Percentiles rank a stretch among this genome's conserved stretches.
Conservation (phyloP, 2,888 invertebrate genomes). For the Xestia sexstrigata region DNA sequence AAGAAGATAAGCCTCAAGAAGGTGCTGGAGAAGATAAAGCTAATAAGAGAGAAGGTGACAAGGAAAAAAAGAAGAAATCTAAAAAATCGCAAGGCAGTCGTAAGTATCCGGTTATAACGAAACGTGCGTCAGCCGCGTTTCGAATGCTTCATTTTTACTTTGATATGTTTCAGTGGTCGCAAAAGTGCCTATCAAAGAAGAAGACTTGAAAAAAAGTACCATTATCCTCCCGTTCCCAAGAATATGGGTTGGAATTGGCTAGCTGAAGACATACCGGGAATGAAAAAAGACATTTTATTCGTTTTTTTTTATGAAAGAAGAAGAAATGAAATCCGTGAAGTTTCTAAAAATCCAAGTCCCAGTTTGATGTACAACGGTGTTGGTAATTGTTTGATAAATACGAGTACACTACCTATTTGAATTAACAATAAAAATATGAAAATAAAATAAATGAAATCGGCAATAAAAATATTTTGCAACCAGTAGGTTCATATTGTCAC, state of each 20-base stretch:
- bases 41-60: conserved; percentile 29
- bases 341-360: too few relatives aligned
- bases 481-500: too few relatives aligned
- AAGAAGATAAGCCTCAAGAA: conserved; percentile 66
- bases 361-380: too few relatives aligned
- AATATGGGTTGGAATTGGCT: conserved; percentile 89
- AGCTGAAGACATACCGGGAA: conserved; percentile 85
- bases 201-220: conserved; percentile 77
- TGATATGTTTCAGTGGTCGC: conserved; percentile 68
- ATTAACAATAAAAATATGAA: too few relatives aligned
- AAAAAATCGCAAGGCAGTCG: conserved; percentile 75
- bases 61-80: conserved; percentile 22
- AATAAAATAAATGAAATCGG: too few relatives aligned
- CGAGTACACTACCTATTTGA: too few relatives aligned
- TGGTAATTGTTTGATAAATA: too few relatives aligned
- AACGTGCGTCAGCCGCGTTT: conserved; percentile 63
- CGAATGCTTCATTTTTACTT: conserved; percentile 40
- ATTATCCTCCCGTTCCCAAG: conserved; percentile 83
- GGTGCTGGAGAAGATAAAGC: conserved; percentile 12
- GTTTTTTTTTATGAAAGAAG: not conserved
- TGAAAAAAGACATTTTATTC: conserved; percentile 75
- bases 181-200: conserved; percentile 68
- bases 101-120: conserved; percentile 76
- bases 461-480: too few relatives aligned
- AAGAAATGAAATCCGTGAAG: not conserved